Percentiles rank a stretch among this genome's conserved stretches.
phyloP scores from a whole-genome alignment of 1,140 invertebrate species.

The Eufriesea mexicana region DNA sequence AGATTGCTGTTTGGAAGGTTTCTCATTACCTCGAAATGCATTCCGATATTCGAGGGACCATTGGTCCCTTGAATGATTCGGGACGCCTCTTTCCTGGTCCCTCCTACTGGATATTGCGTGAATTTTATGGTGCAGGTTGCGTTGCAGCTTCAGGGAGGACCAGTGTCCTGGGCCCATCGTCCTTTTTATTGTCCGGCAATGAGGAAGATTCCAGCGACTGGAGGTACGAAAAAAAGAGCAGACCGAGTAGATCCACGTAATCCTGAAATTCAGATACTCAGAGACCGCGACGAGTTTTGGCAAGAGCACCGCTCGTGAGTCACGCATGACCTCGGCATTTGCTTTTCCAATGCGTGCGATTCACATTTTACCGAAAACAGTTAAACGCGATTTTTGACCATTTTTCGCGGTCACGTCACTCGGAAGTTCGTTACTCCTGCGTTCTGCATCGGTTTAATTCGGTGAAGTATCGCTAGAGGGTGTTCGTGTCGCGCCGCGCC shows the following conservation, averaged over 20 bases:
- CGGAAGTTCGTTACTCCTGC: neutral
- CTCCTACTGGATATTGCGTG: constrained; percentile 12
- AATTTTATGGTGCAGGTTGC: constrained; percentile 41
- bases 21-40: constrained; percentile 58
- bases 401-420: neutral
- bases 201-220: constrained; percentile 59
- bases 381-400: neutral
- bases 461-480: no score
- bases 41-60: constrained; percentile 14
- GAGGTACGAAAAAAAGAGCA: constrained; percentile 12
- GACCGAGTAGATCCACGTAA: constrained; percentile 57
- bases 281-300: constrained; percentile 11
- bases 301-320: constrained; percentile 48
- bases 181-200: constrained; percentile 70
- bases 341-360: constrained; percentile 30
- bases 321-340: constrained; percentile 56
- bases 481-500: no score
- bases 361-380: constrained; percentile 19
- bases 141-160: neutral
- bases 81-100: neutral
- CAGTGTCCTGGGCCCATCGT: constrained; percentile 51
- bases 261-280: constrained; percentile 56
- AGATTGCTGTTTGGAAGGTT: constrained; percentile 46
- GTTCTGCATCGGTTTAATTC: neutral
- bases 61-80: neutral